Conservation (phyloP, 2,888 invertebrate species). For the Imbricaverruca yamaguchii region DNA sequence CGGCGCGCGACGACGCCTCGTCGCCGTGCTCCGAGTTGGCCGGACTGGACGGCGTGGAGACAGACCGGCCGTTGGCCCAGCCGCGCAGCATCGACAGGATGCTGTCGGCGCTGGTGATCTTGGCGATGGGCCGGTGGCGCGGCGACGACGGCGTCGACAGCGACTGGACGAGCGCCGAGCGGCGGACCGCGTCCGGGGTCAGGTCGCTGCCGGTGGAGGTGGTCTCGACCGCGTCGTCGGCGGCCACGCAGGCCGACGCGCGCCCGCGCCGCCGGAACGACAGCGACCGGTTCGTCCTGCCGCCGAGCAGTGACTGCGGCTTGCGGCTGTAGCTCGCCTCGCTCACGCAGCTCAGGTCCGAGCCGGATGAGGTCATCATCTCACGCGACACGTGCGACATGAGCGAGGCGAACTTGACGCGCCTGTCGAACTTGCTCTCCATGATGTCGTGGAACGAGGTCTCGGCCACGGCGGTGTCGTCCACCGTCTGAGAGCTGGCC, state of each 20-base stretch:
- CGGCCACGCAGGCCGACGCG: constrained; percentile 8
- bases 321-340: constrained; percentile 33
- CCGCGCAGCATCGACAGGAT: constrained; percentile 61
- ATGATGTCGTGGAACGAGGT: constrained; percentile 6
- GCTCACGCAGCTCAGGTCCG: constrained; percentile 37
- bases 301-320: constrained; percentile 27
- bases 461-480: background rate
- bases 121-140: constrained; percentile 43
- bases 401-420: constrained; percentile 64
- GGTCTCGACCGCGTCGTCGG: background rate
- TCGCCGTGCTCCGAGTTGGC: constrained; percentile 27
- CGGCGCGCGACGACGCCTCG: background rate
- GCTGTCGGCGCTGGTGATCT: constrained; percentile 69
- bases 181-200: constrained; percentile 32
- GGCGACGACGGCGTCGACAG: constrained; percentile 32
- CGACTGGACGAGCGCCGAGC: constrained; percentile 28
- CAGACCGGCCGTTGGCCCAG: background rate
- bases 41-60: constrained; percentile 19
- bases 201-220: constrained; percentile 50
- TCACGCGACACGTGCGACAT: constrained; percentile 67
- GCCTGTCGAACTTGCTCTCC: constrained; percentile 50
- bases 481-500: background rate
- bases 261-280: constrained; percentile 24
- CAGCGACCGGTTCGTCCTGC: background rate
- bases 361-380: constrained; percentile 60